phyloP scores from a whole-genome alignment of 2,797 vertebrate species.

The Falco concolor region DNA sequence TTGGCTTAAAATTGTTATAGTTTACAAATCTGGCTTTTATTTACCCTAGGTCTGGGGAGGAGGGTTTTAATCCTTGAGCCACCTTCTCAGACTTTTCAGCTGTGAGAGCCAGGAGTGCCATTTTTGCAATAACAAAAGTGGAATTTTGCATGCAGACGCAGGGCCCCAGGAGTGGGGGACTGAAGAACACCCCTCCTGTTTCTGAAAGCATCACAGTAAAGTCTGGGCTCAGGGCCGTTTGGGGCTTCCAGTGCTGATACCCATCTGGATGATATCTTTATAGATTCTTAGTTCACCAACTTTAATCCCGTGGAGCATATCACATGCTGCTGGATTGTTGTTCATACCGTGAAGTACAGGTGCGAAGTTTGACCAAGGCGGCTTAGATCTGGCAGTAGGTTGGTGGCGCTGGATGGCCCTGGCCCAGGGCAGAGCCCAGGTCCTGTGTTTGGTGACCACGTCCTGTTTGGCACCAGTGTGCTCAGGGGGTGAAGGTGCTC shows the following conservation, averaged over 20 bases:
- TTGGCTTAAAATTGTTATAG: not conserved
- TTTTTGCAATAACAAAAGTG: conserved; percentile 8
- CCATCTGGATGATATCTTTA: not conserved
- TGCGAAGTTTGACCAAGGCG: not conserved
- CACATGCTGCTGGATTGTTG: rapidly evolving
- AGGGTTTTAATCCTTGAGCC: not conserved
- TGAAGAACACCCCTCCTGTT: not conserved
- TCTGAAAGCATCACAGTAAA: not conserved
- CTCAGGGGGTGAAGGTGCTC: not conserved
- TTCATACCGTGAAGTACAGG: not conserved
- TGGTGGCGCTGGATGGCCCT: not conserved
- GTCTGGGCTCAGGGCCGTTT: not conserved
- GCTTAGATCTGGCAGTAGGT: not conserved
- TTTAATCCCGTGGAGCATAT: not conserved
- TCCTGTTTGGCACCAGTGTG: not conserved
- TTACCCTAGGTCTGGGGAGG: not conserved
- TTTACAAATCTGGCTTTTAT: conserved; percentile 14
- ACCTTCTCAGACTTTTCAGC: not conserved
- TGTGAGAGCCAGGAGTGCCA: not conserved
- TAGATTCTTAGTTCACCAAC: not conserved
- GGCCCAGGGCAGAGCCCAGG: not conserved
- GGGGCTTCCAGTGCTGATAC: not conserved
- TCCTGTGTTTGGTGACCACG: not conserved
- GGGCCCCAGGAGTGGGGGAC: not conserved
- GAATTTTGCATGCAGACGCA: not conserved